A percentile compares a stretch with the other conserved stretches of the same genome.
Conservation (phyloP, 1,140 invertebrate species). For the Aleiodes sp. region DNA sequence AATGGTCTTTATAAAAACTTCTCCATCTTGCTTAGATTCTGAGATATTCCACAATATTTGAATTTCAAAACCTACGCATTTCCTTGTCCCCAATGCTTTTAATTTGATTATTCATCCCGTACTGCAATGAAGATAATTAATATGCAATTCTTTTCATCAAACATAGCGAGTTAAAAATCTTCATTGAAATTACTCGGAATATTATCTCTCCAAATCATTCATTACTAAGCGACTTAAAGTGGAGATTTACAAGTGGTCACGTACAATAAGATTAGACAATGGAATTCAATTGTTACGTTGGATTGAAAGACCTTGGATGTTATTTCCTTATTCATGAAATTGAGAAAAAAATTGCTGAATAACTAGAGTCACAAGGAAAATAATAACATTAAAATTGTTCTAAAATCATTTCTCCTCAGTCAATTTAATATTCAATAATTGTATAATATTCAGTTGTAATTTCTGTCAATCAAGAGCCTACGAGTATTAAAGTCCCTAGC, state of each 20-base stretch:
- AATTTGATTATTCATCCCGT: no score
- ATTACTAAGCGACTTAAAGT: background rate
- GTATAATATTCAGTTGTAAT: background rate
- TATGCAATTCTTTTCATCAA: background rate
- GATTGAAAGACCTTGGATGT: background rate
- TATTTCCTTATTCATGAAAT: background rate
- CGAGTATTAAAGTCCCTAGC: background rate
- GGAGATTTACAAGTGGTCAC: background rate
- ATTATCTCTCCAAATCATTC: background rate
- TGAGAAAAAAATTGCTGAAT: no score
- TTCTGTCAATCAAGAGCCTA: background rate
- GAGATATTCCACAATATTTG: no score
- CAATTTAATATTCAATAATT: background rate
- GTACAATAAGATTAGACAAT: background rate
- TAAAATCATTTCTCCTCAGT: background rate
- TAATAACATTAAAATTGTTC: no score
- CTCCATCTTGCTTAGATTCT: no score
- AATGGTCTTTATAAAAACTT: no score
- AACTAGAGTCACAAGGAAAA: no score
- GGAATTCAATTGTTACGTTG: background rate
- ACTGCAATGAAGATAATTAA: background rate
- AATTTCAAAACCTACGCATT: no score
- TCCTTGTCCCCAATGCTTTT: no score
- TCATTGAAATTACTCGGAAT: background rate
- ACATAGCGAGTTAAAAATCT: background rate